Evolutionary conservation across 2,888 invertebrate genomes (phyloP), one percentile per base, ranked within the genome.

Genomic region (Aethes cnicana): DNA sequence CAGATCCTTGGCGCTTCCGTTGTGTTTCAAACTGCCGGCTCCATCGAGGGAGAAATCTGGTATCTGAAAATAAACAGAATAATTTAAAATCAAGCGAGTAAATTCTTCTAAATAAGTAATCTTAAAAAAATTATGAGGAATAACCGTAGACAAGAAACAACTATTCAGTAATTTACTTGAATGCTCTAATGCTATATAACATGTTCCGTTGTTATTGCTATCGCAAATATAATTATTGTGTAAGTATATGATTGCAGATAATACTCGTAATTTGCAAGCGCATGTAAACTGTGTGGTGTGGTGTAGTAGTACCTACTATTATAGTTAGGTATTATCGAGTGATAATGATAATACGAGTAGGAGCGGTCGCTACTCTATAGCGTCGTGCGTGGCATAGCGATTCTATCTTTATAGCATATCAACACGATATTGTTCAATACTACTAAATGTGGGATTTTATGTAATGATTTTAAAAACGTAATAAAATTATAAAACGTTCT

Each of bases 1-100:
- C 87, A 93, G 85, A 64, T 94, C 93, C 62, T 91, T 87, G 78
- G 84, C 74, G 62, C 85, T 86, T 64, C 89, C 88, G 87, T 87
- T 88, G 71, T 85, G 83, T 59, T 84, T 86, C 64, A 87, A 78
- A 71, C 90, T 90, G 74, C 83, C 90, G 74, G 76, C 85, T 66
- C 90, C 91, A 84, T 92, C 92, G 74, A 90, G 85, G 56, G 90
- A 87, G 75, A 92, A 92, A 68, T 92, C 92, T 65, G 92, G 86
- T 77, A 89, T 82, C 89, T 89, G 78, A 14, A 81, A 77, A 68
- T 75, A 79, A 12, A 43, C 44, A 54, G 57, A 36, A 12, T 16
- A 42, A 55, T 42, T 48, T 26, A 20, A 35, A 17, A 28, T 3
- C 33, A 11, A 26, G 11, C 14, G 18, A 36, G 7, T n/a, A 17